These are phyloP conservation scores for Tridacna gigas DNA, from an alignment of 2,888 invertebrate species.

Conservation along the genomic window DNA sequence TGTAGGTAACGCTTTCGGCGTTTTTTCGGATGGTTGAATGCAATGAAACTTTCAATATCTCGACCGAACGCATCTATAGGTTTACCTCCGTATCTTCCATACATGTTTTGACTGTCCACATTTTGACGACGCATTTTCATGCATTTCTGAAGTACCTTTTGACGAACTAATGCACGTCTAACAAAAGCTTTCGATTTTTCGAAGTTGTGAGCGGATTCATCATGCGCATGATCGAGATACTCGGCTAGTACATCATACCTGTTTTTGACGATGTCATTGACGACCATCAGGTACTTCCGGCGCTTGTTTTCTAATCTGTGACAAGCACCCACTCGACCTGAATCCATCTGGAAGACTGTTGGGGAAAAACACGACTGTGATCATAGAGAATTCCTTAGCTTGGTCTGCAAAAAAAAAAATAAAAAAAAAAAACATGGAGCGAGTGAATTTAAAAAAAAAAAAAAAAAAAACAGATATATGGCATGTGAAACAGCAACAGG, in stretches of 20 bases:
- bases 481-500: not conserved
- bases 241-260: slow-evolving; percentile 66
- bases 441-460: not conserved
- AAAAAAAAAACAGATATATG: not conserved
- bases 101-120: slow-evolving; percentile 37
- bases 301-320: slow-evolving; percentile 71
- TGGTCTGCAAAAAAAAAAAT: not conserved
- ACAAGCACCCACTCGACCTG: slow-evolving; percentile 71
- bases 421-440: not conserved
- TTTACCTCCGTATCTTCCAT: slow-evolving; percentile 73
- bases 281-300: slow-evolving; percentile 71
- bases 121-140: slow-evolving; percentile 71
- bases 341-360: slow-evolving; percentile 65
- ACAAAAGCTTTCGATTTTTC: slow-evolving; percentile 71
- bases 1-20: slow-evolving; percentile 68
- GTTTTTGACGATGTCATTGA: slow-evolving; percentile 73
- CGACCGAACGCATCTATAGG: slow-evolving; percentile 68
- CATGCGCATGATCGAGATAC: slow-evolving; percentile 66
- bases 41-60: slow-evolving; percentile 73
- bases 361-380: not conserved
- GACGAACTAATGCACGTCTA: slow-evolving; percentile 67
- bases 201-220: slow-evolving; percentile 60
- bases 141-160: slow-evolving; percentile 72
- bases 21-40: slow-evolving; percentile 71
- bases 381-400: not conserved